phyloP scores from a whole-genome alignment of 2,113 vertebrate genomes.

The Odocoileus hemionus region DNA sequence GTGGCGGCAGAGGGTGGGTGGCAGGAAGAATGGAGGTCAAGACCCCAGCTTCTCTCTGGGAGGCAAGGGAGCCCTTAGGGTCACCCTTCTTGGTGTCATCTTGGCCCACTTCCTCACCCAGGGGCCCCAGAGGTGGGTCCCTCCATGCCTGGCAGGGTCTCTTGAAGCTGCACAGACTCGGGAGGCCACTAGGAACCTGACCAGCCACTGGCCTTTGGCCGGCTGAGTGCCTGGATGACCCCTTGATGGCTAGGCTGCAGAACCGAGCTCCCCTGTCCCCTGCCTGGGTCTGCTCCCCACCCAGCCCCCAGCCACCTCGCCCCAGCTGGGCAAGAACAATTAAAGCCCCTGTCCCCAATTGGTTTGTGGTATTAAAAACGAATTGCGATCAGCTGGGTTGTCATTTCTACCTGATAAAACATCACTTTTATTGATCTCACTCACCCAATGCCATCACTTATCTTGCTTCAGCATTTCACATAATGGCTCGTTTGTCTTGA shows the following conservation, averaged over 20 bases:
- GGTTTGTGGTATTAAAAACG: slow-evolving; percentile 62
- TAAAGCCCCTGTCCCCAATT: slow-evolving; percentile 27
- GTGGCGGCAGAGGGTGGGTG: background rate
- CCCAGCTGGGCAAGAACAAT: background rate
- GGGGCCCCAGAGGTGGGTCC: background rate
- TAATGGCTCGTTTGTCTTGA: slow-evolving; percentile 63
- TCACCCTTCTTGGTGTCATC: accelerated
- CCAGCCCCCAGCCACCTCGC: slow-evolving; percentile 45
- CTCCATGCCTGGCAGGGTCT: background rate
- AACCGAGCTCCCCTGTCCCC: background rate
- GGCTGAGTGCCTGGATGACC: background rate
- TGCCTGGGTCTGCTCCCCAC: background rate
- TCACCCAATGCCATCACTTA: slow-evolving; percentile 32
- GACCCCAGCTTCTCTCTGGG: background rate
- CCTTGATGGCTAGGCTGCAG: accelerated
- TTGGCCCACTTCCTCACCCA: accelerated
- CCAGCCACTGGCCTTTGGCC: background rate
- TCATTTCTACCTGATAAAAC: slow-evolving; percentile 69
- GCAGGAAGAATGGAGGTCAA: background rate
- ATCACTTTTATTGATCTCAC: slow-evolving; percentile 60
- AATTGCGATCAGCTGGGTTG: slow-evolving; percentile 47
- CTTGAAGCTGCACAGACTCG: accelerated
- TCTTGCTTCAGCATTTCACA: slow-evolving; percentile 44
- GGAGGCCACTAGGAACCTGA: background rate
- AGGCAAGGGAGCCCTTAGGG: background rate